Evolutionary conservation across 2,888 invertebrate genomes (phyloP), one percentile per base, ranked within the genome.

Genomic region (Sicus ferrugineus): DNA sequence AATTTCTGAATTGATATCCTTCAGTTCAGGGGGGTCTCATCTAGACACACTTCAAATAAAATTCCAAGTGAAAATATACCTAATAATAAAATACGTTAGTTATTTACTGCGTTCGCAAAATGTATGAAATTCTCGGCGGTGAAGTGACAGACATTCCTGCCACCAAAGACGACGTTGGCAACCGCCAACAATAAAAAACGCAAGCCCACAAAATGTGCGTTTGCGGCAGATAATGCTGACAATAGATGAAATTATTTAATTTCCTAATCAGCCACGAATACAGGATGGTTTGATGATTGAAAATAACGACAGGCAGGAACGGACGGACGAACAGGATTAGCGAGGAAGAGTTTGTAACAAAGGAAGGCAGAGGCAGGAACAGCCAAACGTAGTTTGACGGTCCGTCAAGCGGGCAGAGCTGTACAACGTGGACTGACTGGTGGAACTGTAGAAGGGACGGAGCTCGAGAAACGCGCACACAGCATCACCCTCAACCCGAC

Each of bases 231-330:
- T 70, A 71, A 63, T 52, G 46, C 7, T 38, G 38, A 68, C 73
- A 68, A 69, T 69, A 73, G 73, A 73, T 75, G 73, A 74, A 73
- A 75, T 74, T 71, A 75, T 74, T 75, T 73, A 74, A 75, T 75
- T 75, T 76, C 74, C 76, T 76, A 74, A 75, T 75, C 75, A 75
- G 73, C 34, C 14, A 21, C 23, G 23, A 38, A 34, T 21, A n/a
- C 16, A 2, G 26, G 52, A 56, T 16, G 56, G 19, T 56, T 23
- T 42, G 14, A 4, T 42, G 14, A 14, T 1, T 42, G 42, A 16
- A 42, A 16, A 14, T 42, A n/a, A 42, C 16, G 42, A 3, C 42
- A n/a, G 5, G n/a, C 42, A n/a, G 16, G n/a, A n/a, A n/a, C n/a
- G 34, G 34, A 14, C 34, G 34, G 34, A 34, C 34, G 34, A 9